phyloP scores from a whole-genome alignment of 2,113 vertebrate species.

The Bombycilla garrulus region DNA sequence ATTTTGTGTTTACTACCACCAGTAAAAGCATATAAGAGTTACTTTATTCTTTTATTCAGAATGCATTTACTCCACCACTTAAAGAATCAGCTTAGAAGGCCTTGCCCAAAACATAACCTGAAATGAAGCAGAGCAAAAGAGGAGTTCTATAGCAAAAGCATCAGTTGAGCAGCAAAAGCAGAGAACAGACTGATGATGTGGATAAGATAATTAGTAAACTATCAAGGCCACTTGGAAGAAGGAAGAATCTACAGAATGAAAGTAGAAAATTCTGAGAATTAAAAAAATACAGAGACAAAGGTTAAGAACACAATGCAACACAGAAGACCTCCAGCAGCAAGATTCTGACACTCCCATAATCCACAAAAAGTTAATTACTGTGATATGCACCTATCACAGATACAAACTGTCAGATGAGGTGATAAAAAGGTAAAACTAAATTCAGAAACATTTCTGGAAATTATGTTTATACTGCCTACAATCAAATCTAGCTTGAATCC shows the following conservation, averaged over 20 bases:
- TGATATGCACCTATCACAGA: neutral
- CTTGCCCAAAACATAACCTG: neutral
- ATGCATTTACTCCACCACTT: neutral
- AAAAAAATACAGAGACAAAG: neutral
- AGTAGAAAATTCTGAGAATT: neutral
- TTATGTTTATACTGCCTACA: neutral
- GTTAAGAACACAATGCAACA: neutral
- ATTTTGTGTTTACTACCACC: neutral
- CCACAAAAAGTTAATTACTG: neutral
- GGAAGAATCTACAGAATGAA: neutral
- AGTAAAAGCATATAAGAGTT: neutral
- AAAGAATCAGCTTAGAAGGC: neutral
- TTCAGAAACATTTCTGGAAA: neutral
- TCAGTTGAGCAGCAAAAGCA: neutral
- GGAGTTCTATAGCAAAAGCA: neutral
- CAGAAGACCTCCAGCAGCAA: neutral
- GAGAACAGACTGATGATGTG: neutral
- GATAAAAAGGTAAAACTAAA: neutral
- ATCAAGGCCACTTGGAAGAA: accelerated
- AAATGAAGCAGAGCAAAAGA: neutral
- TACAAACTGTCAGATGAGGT: neutral
- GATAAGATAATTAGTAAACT: neutral
- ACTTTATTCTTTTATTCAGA: neutral
- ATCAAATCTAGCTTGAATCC: neutral
- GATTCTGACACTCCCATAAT: neutral